These are phyloP conservation scores for Cephus nigrinus DNA, from an alignment of 2,888 invertebrate species.

Conservation along the genomic window DNA sequence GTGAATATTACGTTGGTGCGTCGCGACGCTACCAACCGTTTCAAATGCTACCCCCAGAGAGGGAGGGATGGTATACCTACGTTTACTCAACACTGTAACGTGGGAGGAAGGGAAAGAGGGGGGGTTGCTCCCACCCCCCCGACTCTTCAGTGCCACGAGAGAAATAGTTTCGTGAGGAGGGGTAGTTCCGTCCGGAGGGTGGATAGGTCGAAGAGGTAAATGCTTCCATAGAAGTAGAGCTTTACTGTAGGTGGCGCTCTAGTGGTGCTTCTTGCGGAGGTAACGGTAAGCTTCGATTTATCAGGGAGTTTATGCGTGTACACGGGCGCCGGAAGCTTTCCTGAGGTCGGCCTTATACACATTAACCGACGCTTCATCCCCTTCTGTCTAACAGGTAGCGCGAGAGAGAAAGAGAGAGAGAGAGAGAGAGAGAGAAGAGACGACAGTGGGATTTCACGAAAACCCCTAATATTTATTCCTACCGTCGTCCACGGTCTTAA, in stretches of 20 bases:
- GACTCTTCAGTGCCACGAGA: background rate
- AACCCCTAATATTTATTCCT: constrained; percentile 52
- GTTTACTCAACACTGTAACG: background rate
- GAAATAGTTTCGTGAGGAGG: background rate
- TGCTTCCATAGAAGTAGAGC: background rate
- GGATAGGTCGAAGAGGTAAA: background rate
- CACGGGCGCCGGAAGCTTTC: background rate
- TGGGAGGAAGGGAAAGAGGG: background rate
- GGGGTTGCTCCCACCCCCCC: background rate
- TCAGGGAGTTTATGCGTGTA: background rate
- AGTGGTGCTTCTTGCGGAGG: background rate
- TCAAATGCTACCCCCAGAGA: background rate
- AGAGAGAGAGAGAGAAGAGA: constrained; percentile 8
- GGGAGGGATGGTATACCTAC: background rate
- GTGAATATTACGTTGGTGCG: constrained; percentile 28
- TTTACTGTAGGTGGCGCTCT: background rate
- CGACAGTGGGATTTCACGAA: constrained; percentile 23
- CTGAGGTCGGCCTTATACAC: background rate
- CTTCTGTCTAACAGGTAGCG: background rate
- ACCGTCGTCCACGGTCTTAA: constrained; percentile 43
- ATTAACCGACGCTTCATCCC: background rate
- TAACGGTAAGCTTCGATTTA: background rate
- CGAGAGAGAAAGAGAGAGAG: background rate
- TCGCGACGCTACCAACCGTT: background rate
- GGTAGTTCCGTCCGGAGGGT: background rate